These are phyloP conservation scores for Sminthurides aquaticus DNA, from an alignment of 2,888 invertebrate species.

Conservation along the genomic window DNA sequence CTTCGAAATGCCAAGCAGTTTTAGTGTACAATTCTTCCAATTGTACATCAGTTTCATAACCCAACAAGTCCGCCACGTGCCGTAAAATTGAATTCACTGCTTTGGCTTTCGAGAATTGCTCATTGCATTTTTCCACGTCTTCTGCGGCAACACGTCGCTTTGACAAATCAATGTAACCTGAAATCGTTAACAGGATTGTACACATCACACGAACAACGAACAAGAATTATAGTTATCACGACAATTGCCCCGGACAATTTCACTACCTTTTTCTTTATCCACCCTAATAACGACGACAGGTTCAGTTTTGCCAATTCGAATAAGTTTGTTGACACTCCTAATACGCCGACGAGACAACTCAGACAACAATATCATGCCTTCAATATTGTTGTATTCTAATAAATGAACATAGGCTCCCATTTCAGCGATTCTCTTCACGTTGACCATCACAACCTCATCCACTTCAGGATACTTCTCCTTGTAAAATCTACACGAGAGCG, in stretches of 20 bases:
- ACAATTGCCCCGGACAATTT: not conserved
- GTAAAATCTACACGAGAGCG: conserved; percentile 92
- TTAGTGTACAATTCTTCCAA: conserved; percentile 89
- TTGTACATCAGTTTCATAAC: conserved; percentile 83
- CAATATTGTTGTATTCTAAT: conserved; percentile 96
- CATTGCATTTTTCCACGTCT: conserved; percentile 96
- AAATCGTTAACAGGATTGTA: not conserved
- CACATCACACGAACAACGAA: not conserved
- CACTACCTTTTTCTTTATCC: conserved; percentile 92
- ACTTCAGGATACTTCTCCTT: conserved; percentile 95
- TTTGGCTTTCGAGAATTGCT: conserved; percentile 95
- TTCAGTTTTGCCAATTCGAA: conserved; percentile 96
- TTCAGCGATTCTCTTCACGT: conserved; percentile 94
- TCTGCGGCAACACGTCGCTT: conserved; percentile 97
- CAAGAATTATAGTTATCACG: too few relatives aligned
- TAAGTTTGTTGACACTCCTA: conserved; percentile 97
- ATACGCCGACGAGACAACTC: conserved; percentile 97
- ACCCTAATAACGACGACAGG: conserved; percentile 99
- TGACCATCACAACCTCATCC: conserved; percentile 99
- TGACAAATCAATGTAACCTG: conserved; percentile 97
- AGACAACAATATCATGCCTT: conserved; percentile 97
- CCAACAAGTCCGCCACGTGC: conserved; percentile 90
- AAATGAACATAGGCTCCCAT: conserved; percentile 99
- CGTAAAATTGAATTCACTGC: conserved; percentile 95
- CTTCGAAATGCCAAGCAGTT: conserved; percentile 98